These are phyloP conservation scores for Poecilia velifera DNA, from an alignment of 2,797 vertebrate species.

Conservation along the genomic window DNA sequence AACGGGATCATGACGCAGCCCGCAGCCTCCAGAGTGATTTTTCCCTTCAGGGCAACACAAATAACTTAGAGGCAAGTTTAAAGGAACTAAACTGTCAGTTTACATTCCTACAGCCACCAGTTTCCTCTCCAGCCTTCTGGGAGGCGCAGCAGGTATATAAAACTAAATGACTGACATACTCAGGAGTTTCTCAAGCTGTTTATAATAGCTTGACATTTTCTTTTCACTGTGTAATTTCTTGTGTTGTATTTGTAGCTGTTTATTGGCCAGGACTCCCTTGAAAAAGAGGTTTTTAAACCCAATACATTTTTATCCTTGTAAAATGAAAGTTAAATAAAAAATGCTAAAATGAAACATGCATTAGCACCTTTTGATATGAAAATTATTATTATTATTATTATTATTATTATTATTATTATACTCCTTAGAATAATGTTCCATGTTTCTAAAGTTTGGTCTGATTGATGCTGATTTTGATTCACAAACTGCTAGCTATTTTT, in stretches of 20 bases:
- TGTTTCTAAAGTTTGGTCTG: neutral
- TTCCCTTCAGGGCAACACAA: neutral
- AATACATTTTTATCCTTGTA: no score
- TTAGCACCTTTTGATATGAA: no score
- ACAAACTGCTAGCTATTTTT: neutral
- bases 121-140: neutral
- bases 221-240: no score
- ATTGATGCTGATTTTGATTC: neutral
- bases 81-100: neutral
- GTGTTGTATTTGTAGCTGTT: no score
- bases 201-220: no score
- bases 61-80: neutral
- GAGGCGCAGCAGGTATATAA: neutral
- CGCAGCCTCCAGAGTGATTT: neutral
- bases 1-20: neutral
- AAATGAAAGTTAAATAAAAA: no score
- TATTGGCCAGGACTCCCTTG: no score
- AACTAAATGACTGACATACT: neutral
- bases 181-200: neutral
- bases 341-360: neutral
- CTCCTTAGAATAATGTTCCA: neutral
- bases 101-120: neutral
- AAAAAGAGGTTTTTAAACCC: no score
- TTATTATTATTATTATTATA: no score
- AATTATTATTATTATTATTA: no score